These are phyloP conservation scores for Apaloderma vittatum DNA, from an alignment of 2,113 vertebrate species.

Conservation along the genomic window DNA sequence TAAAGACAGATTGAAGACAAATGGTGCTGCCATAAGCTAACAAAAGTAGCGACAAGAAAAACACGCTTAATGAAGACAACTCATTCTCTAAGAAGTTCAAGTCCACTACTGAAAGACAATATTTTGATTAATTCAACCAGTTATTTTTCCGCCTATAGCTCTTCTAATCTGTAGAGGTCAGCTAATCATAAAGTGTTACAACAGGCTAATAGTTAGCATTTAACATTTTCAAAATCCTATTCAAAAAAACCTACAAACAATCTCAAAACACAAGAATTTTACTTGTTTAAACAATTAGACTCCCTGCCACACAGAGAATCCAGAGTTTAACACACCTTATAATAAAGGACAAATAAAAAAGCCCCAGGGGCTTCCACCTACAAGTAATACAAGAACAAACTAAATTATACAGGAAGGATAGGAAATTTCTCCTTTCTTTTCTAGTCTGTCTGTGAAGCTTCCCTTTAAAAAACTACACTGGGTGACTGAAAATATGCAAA, in stretches of 20 bases:
- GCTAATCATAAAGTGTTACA: background rate
- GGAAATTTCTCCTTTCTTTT: conserved; percentile 1
- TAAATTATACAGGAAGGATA: conserved; percentile 16
- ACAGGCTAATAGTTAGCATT: background rate
- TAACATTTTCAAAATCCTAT: background rate
- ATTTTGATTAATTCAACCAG: background rate
- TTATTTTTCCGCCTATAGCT: background rate
- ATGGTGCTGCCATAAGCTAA: background rate
- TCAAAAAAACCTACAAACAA: background rate
- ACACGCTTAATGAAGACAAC: background rate
- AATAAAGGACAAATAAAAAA: background rate
- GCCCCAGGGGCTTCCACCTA: background rate
- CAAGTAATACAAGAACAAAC: conserved; percentile 51
- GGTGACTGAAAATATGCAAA: background rate
- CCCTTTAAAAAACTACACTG: background rate
- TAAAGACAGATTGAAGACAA: background rate
- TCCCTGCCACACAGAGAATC: background rate
- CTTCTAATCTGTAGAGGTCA: background rate
- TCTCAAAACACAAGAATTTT: background rate
- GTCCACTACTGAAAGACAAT: background rate
- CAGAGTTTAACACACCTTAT: conserved; percentile 4
- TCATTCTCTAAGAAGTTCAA: background rate
- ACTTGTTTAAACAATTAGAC: conserved; percentile 11
- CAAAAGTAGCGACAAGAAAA: background rate
- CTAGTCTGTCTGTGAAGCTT: background rate